Base-by-base conservation (phyloP, 2,888 invertebrate genomes). In the Pantelozetes paolii region DNA sequence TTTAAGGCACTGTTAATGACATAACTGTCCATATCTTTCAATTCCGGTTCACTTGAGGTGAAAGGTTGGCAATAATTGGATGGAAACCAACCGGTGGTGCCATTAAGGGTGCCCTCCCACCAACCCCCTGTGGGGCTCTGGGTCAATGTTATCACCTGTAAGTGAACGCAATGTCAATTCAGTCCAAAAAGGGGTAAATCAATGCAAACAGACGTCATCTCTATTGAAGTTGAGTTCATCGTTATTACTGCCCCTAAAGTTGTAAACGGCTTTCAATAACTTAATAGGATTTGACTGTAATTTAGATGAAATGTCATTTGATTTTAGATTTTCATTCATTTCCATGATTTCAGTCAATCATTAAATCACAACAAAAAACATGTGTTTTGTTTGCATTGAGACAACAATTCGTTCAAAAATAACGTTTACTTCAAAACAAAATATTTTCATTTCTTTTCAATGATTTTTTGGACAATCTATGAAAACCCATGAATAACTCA, bases 71-170 rank as follows among this genome's bases (percentile, higher is more conserved):
- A 94, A 86, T 96, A 97, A 84, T 97, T 97, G 81, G 93, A 92
- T 76, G 97, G 97, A 85, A 98, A 98, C 97, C 97, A 98, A 80
- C 96, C 97, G 77, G 97, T 97, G 82, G 91, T 92, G 79, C 92
- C 95, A 76, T 90, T 89, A 70, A 97, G 85, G 11, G 97, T 98
- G 18, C 98, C 98, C 85, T 99, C 99, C 98, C 98, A 99, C 98
- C 98, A 98, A 59, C 97, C 97, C 73, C 96, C 98, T 81, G 97
- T 96, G 81, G 93, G 90, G 75, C 88, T 88, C 83, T 99, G 98
- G 42, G 97, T 96, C 74, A 99, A 90, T 48, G 94, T 94, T 79
- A 99, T 97, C 78, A 96, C 28, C 73, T 73, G 23, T 2, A 13
- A 2, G 45, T 45, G n/a, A n/a, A n/a, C n/a, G n/a, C n/a, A n/a